A percentile compares a stretch with the other conserved stretches of the same genome.
Conservation (phyloP, 2,113 vertebrate genomes). For the Trichomycterus rosablanca region DNA sequence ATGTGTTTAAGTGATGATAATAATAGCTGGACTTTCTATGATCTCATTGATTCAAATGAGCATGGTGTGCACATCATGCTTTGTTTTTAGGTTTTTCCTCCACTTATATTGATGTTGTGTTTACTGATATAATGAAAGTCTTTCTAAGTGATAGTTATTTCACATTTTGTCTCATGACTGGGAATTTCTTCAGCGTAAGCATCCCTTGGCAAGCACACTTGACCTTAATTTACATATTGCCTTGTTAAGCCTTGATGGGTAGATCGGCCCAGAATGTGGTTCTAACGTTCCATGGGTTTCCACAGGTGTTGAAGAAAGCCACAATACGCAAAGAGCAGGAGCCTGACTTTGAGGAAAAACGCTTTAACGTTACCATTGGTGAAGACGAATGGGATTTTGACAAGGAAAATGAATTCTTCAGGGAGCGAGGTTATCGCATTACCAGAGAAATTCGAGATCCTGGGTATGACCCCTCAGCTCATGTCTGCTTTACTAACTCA, state of each 20-base stretch:
- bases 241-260: too few species aligned
- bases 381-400: constrained; percentile 96
- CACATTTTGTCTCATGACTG: not conserved
- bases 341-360: constrained; percentile 97
- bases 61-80: not conserved
- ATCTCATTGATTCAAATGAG: constrained; percentile 11
- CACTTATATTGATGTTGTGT: not conserved
- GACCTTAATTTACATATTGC: too few species aligned
- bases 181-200: too few species aligned
- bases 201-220: too few species aligned
- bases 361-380: constrained; percentile 94
- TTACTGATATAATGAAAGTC: not conserved
- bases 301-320: constrained; percentile 92
- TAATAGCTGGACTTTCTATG: constrained; percentile 3
- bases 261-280: too few species aligned
- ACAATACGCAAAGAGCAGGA: constrained; percentile 97
- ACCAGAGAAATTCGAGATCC: constrained; percentile 83
- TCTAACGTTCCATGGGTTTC: too few species aligned
- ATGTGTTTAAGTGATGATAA: too few species aligned
- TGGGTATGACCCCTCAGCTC: constrained; percentile 53
- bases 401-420: constrained; percentile 96
- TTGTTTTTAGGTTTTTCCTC: constrained; percentile 18
- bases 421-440: constrained; percentile 92
- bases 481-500: not conserved
- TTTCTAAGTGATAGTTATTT: too few species aligned